Conservation (phyloP, 2,113 vertebrate species). For the Sakesphorus luctuosus region DNA sequence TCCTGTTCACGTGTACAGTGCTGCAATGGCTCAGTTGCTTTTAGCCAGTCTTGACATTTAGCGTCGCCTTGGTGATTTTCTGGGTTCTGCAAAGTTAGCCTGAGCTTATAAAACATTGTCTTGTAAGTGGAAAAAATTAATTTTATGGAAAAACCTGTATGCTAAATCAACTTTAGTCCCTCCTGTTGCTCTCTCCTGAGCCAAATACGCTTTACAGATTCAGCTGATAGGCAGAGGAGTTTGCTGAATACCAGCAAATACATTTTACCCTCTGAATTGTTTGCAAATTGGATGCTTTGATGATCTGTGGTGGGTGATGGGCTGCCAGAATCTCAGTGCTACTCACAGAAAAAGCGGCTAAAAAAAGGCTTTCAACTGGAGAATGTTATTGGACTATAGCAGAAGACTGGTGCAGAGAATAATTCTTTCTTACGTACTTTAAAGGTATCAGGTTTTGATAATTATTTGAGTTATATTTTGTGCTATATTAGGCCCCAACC, state of each 20-base stretch:
- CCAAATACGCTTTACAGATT: not conserved
- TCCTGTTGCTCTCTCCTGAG: not conserved
- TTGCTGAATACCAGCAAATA: not conserved
- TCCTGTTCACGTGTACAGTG: not conserved
- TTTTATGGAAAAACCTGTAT: not conserved
- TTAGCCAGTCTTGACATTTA: constrained; percentile 59
- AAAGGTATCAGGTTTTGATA: not conserved
- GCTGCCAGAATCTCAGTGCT: not conserved
- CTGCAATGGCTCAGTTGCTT: constrained; percentile 40
- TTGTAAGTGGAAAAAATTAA: not conserved
- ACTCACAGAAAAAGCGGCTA: not conserved
- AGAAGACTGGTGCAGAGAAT: not conserved
- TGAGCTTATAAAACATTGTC: not conserved
- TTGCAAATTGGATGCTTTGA: not conserved
- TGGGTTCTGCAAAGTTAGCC: constrained; percentile 51
- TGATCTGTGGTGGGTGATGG: not conserved
- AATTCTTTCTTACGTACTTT: not conserved
- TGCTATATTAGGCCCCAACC: not conserved
- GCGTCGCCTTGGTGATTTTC: constrained; percentile 62
- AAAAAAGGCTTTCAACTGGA: not conserved
- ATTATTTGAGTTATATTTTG: not conserved
- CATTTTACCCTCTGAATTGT: not conserved
- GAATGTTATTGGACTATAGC: not conserved
- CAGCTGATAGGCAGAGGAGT: not conserved
- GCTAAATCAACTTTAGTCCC: not conserved